Percentiles rank a stretch among this genome's conserved stretches.
These are phyloP conservation scores for Cinclus cinclus DNA, from an alignment of 2,113 vertebrate genomes.

Conservation along the genomic window DNA sequence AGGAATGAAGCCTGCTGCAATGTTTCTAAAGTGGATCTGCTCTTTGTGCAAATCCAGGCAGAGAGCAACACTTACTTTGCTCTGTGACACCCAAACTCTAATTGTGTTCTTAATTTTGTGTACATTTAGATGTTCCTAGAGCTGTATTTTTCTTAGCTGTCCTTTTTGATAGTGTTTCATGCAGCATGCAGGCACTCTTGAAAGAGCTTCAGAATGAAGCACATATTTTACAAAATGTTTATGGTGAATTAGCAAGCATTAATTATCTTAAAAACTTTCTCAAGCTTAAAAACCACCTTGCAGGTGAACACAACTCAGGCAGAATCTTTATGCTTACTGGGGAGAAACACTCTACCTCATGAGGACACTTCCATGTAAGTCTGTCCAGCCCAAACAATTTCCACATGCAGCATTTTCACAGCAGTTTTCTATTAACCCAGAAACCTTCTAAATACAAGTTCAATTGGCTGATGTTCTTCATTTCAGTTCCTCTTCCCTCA, in stretches of 20 bases:
- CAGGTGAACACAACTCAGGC: neutral
- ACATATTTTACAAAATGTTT: neutral
- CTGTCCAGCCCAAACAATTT: neutral
- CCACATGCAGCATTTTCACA: neutral
- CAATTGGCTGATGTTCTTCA: neutral
- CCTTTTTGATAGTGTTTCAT: neutral
- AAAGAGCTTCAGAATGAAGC: neutral
- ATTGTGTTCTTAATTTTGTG: conserved; percentile 20
- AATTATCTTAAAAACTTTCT: neutral
- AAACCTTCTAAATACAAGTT: neutral
- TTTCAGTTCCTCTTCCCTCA: neutral
- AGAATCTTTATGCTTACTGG: neutral
- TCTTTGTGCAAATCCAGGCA: neutral
- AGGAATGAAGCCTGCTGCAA: conserved; percentile 37
- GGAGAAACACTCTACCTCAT: neutral
- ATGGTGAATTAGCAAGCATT: neutral
- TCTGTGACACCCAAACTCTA: conserved; percentile 27
- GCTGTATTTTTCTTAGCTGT: conserved; percentile 5
- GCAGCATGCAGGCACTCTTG: neutral
- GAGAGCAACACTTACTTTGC: conserved; percentile 17
- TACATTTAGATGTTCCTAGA: conserved; percentile 7
- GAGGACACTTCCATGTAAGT: neutral
- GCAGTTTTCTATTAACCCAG: neutral
- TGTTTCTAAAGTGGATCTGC: conserved; percentile 14
- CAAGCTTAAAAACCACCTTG: neutral